These are phyloP conservation scores for Phortica magna DNA, from an alignment of 2,888 invertebrate genomes.

Conservation along the genomic window DNA sequence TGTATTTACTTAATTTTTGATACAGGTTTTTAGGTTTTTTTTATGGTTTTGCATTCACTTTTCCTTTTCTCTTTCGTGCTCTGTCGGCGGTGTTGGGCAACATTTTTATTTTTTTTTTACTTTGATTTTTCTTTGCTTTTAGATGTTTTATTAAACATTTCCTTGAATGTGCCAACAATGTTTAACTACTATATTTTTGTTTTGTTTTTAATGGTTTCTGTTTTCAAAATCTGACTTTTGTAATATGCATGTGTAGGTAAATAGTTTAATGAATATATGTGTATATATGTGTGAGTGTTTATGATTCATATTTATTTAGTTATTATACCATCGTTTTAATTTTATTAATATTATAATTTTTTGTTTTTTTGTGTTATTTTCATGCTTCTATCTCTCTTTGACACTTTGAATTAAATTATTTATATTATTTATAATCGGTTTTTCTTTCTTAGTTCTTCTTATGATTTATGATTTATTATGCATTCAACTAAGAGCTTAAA, in stretches of 20 bases:
- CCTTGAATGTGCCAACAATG: constrained; percentile 8
- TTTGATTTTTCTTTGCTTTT: constrained; percentile 30
- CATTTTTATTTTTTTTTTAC: constrained; percentile 25
- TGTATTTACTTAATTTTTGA: constrained; percentile 26
- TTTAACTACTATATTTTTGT: constrained; percentile 15
- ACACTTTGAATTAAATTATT: constrained; percentile 26
- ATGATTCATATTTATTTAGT: constrained; percentile 35
- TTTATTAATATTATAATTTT: constrained; percentile 52
- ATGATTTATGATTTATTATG: constrained; percentile 9
- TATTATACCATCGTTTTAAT: constrained; percentile 5
- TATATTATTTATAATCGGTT: neutral
- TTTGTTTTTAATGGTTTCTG: constrained; percentile 25
- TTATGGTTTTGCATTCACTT: neutral
- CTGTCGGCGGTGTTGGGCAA: no score
- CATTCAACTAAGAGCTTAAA: constrained; percentile 13
- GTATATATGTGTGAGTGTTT: constrained; percentile 4
- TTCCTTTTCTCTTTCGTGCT: no score
- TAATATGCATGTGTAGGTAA: constrained; percentile 10
- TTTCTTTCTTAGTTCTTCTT: neutral
- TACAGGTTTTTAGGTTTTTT: neutral
- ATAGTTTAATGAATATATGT: neutral
- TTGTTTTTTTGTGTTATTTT: neutral
- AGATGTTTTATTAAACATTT: constrained; percentile 42
- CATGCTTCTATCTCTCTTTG: constrained; percentile 30
- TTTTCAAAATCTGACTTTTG: neutral